A percentile compares a stretch with the other conserved stretches of the same genome.
These are phyloP conservation scores for Dynastes grantii DNA, from an alignment of 2,888 invertebrate species.

Conservation along the genomic window DNA sequence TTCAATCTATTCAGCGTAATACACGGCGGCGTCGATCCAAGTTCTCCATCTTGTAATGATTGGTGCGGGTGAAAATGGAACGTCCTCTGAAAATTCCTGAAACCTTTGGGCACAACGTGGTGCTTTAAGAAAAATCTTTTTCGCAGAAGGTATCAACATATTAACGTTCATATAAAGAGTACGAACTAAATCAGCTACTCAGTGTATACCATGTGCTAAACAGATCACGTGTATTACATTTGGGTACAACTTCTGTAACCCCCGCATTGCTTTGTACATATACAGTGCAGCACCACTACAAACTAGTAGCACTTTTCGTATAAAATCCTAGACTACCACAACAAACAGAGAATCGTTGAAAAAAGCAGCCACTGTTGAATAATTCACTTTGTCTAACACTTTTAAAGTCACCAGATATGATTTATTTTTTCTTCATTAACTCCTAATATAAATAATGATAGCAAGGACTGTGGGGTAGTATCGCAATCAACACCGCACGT, in stretches of 20 bases:
- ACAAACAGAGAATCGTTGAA: background rate
- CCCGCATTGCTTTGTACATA: background rate
- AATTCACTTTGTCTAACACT: background rate
- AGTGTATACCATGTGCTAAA: background rate
- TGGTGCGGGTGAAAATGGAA: conserved; percentile 3
- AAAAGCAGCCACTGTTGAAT: background rate
- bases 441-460: background rate
- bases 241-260: background rate
- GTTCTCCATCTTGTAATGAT: background rate
- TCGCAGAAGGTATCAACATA: background rate
- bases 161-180: conserved; percentile 5
- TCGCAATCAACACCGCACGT: too few relatives aligned
- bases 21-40: too few relatives aligned
- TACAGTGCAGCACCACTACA: background rate
- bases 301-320: background rate
- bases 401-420: background rate
- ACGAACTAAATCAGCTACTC: background rate
- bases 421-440: background rate
- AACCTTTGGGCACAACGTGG: background rate
- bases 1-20: too few relatives aligned
- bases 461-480: background rate
- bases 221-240: background rate
- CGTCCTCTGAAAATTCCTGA: background rate
- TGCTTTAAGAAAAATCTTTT: too few relatives aligned
- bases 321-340: background rate